Evolutionary conservation across 2,113 vertebrate species (phyloP).

Genomic region (Isichthys henryi): DNA sequence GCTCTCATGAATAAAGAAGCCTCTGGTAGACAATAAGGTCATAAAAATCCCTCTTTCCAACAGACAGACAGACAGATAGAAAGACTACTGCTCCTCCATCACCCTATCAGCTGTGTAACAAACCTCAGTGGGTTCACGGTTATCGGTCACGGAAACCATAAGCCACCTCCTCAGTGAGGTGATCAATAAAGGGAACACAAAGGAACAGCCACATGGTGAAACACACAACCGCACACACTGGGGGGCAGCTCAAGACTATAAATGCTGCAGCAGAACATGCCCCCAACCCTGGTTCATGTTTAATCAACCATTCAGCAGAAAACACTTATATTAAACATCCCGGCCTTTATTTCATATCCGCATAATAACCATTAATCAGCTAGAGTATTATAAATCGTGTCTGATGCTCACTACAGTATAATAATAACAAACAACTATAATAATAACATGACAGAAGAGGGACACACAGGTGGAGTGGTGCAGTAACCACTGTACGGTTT

Average conservation of each 20-base stretch:
- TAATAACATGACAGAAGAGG: background rate
- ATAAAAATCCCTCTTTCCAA: background rate
- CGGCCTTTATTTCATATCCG: background rate
- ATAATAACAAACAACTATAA: background rate
- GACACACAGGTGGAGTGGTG: background rate
- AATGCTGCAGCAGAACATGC: background rate
- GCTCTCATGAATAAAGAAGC: background rate
- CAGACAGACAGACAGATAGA: background rate
- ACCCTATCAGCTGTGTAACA: constrained; percentile 30
- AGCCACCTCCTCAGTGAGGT: background rate
- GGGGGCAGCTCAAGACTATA: background rate
- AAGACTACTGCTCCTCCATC: background rate
- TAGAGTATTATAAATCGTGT: background rate
- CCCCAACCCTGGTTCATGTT: background rate
- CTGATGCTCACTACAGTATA: background rate
- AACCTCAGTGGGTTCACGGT: background rate
- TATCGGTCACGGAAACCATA: background rate
- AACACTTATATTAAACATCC: background rate
- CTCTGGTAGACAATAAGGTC: background rate
- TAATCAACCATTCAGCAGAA: background rate
- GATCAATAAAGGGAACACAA: background rate
- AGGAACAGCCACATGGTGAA: background rate
- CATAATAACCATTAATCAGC: background rate
- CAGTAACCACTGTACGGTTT: background rate
- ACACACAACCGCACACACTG: background rate